Conservation (phyloP, 1,140 invertebrate species). For the Drosophila ohnishii region DNA sequence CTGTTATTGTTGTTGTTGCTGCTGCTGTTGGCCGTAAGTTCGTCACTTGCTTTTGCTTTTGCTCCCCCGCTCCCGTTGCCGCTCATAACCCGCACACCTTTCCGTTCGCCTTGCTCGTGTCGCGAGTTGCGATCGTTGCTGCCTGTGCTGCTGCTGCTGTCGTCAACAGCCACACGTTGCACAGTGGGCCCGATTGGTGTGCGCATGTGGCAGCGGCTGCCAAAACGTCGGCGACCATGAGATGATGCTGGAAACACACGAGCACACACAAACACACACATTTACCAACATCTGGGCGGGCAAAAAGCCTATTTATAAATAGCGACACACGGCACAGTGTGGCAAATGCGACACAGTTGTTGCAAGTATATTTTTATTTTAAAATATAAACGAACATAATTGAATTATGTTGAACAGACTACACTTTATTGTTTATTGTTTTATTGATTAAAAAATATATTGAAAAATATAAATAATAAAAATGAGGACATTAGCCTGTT, state of each 20-base stretch:
- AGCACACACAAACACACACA: conserved; percentile 4
- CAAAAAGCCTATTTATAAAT: conserved; percentile 42
- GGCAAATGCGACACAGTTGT: conserved; percentile 4
- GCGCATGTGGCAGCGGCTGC: conserved; percentile 69
- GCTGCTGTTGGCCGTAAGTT: conserved; percentile 78
- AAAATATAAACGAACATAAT: too few relatives aligned
- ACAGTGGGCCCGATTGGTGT: conserved; percentile 63
- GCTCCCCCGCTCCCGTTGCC: conserved; percentile 39
- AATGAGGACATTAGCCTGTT: too few relatives aligned
- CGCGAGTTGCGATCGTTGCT: conserved; percentile 65
- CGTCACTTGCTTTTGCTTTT: conserved; percentile 72
- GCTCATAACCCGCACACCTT: conserved; percentile 54
- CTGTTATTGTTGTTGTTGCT: conserved; percentile 52
- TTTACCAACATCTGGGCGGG: conserved; percentile 18
- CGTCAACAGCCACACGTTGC: conserved; percentile 77
- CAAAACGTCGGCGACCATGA: conserved; percentile 51
- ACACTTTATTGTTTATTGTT: too few relatives aligned
- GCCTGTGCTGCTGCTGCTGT: conserved; percentile 56
- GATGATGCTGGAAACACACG: conserved; percentile 43
- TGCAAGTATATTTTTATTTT: conserved; percentile 4
- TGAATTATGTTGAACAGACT: too few relatives aligned
- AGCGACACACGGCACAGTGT: conserved; percentile 31
- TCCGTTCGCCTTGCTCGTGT: conserved; percentile 65
- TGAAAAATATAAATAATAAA: too few relatives aligned
- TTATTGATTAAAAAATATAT: too few relatives aligned